These are phyloP conservation scores for Calonectris borealis DNA, from an alignment of 2,113 vertebrate species.

Conservation along the genomic window DNA sequence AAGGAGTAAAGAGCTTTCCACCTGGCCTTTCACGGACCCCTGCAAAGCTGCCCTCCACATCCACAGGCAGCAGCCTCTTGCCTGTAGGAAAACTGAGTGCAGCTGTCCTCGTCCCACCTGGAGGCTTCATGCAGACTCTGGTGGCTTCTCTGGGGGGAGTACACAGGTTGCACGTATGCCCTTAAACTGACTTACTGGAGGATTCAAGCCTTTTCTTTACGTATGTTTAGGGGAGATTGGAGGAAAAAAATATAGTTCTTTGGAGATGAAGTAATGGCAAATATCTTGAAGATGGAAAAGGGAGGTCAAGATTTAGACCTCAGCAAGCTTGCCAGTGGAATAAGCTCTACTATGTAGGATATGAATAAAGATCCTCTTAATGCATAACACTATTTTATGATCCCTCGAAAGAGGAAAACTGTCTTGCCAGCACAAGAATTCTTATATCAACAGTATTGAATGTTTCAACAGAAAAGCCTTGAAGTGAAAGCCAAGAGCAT, in stretches of 20 bases:
- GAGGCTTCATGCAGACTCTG: neutral
- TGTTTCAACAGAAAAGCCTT: conserved; percentile 15
- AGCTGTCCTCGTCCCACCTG: neutral
- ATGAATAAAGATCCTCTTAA: neutral
- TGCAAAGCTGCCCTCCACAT: neutral
- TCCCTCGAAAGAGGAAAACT: neutral
- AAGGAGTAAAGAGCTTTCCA: neutral
- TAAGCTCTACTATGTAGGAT: neutral
- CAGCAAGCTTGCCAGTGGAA: conserved; percentile 6
- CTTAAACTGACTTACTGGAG: neutral
- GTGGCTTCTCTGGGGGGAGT: neutral
- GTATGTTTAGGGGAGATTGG: neutral
- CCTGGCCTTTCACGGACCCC: neutral
- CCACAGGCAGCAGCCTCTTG: neutral
- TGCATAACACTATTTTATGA: conserved; percentile 8
- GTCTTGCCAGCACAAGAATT: conserved; percentile 20
- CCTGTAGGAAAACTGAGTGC: neutral
- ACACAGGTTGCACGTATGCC: neutral
- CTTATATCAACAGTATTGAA: neutral
- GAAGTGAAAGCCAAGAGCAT: conserved; percentile 24
- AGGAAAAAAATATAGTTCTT: neutral
- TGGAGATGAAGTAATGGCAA: conserved; percentile 41
- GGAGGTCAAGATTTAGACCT: neutral
- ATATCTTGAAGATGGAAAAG: neutral
- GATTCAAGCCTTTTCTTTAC: neutral